Evolutionary conservation across 2,888 invertebrate species (phyloP).

Genomic region (Epinotia ramella): DNA sequence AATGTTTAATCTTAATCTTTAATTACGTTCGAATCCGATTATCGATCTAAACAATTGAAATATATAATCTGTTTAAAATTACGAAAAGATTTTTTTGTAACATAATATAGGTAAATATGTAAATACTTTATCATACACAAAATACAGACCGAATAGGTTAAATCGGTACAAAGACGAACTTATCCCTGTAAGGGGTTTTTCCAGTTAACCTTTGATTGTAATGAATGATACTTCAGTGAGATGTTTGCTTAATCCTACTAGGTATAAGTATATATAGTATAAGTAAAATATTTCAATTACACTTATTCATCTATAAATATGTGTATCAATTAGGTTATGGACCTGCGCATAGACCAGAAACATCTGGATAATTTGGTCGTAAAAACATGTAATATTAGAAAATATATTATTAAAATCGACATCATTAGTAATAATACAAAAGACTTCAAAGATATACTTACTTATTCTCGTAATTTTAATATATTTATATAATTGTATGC

Average conservation of each 20-base stretch:
- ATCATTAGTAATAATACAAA: conserved; percentile 21
- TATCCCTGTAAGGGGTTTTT: no score
- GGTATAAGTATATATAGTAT: neutral
- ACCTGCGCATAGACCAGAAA: conserved; percentile 29
- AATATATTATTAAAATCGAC: conserved; percentile 10
- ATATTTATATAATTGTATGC: conserved; percentile 2
- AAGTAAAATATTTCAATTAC: conserved; percentile 12
- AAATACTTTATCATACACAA: no score
- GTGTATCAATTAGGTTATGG: conserved; percentile 6
- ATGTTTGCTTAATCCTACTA: conserved; percentile 9
- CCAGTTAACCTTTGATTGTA: no score
- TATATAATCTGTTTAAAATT: neutral
- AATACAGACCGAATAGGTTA: no score
- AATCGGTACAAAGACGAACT: no score
- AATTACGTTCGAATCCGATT: neutral
- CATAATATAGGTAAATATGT: neutral
- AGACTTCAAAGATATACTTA: conserved; percentile 17
- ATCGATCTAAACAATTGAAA: neutral
- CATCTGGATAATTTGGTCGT: conserved; percentile 40
- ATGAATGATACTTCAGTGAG: neutral
- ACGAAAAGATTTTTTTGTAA: neutral
- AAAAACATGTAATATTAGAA: conserved; percentile 25
- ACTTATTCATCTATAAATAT: neutral
- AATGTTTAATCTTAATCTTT: neutral
- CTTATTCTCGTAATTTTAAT: neutral